Conservation (phyloP, 2,797 vertebrate species). For the Sparidentex hasta region DNA sequence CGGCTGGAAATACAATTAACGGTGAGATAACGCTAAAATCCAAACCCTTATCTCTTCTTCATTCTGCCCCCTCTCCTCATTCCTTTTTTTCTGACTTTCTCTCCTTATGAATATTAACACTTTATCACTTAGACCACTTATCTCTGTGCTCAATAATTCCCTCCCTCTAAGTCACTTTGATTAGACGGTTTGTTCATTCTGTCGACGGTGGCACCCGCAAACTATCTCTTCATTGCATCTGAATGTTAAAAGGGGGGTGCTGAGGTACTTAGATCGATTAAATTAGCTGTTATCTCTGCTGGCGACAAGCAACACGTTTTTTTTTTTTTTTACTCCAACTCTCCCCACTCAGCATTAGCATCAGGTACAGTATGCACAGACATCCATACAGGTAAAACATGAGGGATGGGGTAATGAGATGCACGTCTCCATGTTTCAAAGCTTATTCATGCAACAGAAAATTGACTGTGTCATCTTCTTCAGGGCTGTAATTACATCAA, state of each 20-base stretch:
- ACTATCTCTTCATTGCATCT: slow-evolving; percentile 52
- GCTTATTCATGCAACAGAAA: neutral
- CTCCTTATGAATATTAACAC: slow-evolving; percentile 70
- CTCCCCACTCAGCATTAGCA: neutral
- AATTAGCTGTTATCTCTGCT: slow-evolving; percentile 57
- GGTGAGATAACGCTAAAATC: slow-evolving; percentile 62
- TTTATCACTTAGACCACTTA: slow-evolving; percentile 66
- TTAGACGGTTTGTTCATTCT: slow-evolving; percentile 44
- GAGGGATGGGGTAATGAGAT: neutral
- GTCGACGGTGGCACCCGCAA: slow-evolving; percentile 17
- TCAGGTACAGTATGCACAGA: neutral
- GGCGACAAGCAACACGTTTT: slow-evolving; percentile 20
- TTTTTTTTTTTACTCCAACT: neutral
- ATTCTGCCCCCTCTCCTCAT: slow-evolving; percentile 19
- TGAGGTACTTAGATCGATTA: slow-evolving; percentile 45
- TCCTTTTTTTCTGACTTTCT: slow-evolving; percentile 35
- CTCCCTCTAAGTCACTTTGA: slow-evolving; percentile 55
- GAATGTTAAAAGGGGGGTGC: slow-evolving; percentile 33
- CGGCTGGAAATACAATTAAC: slow-evolving; percentile 60
- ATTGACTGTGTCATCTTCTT: neutral
- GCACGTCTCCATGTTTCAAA: neutral
- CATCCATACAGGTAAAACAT: neutral
- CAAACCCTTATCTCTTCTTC: slow-evolving; percentile 50
- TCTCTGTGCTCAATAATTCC: slow-evolving; percentile 55
- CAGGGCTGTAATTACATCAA: neutral